Base-by-base conservation (phyloP, 2,888 invertebrate species). In the Paralinhomoeus sp. region DNA sequence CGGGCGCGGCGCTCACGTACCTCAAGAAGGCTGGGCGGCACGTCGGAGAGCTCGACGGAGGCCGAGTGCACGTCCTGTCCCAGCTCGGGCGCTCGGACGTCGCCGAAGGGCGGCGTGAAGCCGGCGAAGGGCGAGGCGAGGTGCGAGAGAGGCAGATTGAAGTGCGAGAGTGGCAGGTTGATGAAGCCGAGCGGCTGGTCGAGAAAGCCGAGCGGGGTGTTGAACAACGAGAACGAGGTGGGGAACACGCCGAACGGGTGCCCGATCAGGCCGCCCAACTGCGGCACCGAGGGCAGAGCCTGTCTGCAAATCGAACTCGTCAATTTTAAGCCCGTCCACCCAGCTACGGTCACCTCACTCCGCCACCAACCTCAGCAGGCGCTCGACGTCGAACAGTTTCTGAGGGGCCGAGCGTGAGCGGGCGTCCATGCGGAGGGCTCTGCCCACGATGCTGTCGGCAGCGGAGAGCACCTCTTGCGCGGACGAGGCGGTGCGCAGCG, bases 1-100 rank as follows among this genome's bases (percentile, higher is more conserved):
- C n/a, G n/a, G n/a, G n/a, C n/a, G n/a, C n/a, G n/a, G n/a, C n/a
- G n/a, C n/a, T n/a, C n/a, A n/a, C n/a, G n/a, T n/a, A 43, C 13
- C 38, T 46, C 40, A 20, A 46, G 43, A 12, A 46, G 27, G 24
- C 40, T 40, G 18, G 46, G 46, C 46, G 46, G 43, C 5, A 46
- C 43, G 24, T 46, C 46, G 34, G 46, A 43, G 35, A 37, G 21
- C 21, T 43, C 46, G 2, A 46, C 44, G 38, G 37, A 43, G 37
- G 36, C 3, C 15, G 21, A 24, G 20, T 37, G 18, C 31, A 42
- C 24, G 23, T 27, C 13, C 34, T 42, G 37, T 24, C 39, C 9
- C 21, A 46, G 17, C 23, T 45, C 38, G 20, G 46, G 38, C 24
- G 9, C 17, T 3, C 15, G 31, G 18, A 45, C 43, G 23, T 45